phyloP scores from a whole-genome alignment of 2,797 vertebrate genomes.

The Labeo calbasu region DNA sequence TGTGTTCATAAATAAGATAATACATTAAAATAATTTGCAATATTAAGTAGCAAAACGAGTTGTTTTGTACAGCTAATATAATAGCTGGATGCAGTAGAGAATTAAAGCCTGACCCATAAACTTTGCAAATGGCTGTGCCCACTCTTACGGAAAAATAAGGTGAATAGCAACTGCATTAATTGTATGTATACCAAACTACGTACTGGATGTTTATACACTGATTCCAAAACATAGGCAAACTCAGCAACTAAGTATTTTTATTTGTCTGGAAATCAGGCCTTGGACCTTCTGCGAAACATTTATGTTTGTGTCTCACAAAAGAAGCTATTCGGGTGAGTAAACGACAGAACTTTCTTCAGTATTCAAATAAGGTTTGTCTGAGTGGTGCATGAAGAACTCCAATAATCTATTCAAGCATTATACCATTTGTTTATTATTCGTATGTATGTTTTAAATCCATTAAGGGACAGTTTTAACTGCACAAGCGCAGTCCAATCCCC shows the following conservation, averaged over 20 bases:
- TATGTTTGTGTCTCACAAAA: neutral
- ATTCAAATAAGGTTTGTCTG: neutral
- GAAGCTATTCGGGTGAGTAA: neutral
- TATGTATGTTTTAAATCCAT: conserved; percentile 71
- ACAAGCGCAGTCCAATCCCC: conserved; percentile 66
- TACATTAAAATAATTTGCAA: no score
- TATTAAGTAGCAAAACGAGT: no score
- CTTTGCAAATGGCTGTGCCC: no score
- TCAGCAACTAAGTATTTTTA: neutral
- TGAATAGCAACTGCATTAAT: no score
- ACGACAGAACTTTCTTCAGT: neutral
- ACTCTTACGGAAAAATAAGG: no score
- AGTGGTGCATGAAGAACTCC: conserved; percentile 23
- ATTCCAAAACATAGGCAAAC: no score
- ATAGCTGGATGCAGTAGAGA: no score
- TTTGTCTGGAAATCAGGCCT: neutral
- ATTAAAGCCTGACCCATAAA: no score
- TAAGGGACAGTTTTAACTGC: conserved; percentile 62
- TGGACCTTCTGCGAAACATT: neutral
- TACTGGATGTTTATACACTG: no score
- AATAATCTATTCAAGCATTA: conserved; percentile 56
- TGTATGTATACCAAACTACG: no score
- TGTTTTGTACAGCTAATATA: no score
- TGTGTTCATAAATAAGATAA: no score
- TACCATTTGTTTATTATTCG: conserved; percentile 76